These are phyloP conservation scores for Metacarcinus magister DNA, from an alignment of 2,888 invertebrate genomes.

Conservation along the genomic window DNA sequence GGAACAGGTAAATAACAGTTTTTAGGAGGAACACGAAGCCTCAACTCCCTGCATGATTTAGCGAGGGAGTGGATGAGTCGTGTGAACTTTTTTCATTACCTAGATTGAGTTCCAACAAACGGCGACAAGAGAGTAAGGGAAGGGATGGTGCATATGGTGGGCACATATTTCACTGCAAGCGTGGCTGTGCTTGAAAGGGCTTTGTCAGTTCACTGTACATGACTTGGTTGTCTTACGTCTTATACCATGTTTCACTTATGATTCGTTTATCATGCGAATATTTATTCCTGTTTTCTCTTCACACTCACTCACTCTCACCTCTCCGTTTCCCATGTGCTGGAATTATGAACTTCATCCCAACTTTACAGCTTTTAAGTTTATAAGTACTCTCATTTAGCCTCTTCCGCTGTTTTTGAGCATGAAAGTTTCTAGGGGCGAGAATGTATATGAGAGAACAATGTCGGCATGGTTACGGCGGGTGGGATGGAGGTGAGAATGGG, in stretches of 20 bases:
- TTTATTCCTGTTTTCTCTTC: not conserved
- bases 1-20: not conserved
- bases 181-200: not conserved
- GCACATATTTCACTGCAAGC: not conserved
- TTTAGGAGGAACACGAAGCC: not conserved
- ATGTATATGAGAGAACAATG: not conserved
- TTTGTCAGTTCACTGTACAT: not conserved
- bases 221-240: not conserved
- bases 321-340: not conserved
- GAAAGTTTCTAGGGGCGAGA: not conserved
- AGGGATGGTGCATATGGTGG: not conserved
- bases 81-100: slow-evolving; percentile 36
- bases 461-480: not conserved
- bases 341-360: slow-evolving; percentile 45
- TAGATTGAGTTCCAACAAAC: slow-evolving; percentile 29
- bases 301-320: not conserved
- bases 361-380: slow-evolving; percentile 55
- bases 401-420: slow-evolving; percentile 42
- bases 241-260: not conserved
- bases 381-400: slow-evolving; percentile 58
- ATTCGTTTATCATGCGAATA: not conserved
- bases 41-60: slow-evolving; percentile 33
- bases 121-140: not conserved
- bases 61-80: not conserved
- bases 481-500: slow-evolving; percentile 17